These are phyloP conservation scores for Lobophora halterata DNA, from an alignment of 2,888 invertebrate species.

Conservation along the genomic window DNA sequence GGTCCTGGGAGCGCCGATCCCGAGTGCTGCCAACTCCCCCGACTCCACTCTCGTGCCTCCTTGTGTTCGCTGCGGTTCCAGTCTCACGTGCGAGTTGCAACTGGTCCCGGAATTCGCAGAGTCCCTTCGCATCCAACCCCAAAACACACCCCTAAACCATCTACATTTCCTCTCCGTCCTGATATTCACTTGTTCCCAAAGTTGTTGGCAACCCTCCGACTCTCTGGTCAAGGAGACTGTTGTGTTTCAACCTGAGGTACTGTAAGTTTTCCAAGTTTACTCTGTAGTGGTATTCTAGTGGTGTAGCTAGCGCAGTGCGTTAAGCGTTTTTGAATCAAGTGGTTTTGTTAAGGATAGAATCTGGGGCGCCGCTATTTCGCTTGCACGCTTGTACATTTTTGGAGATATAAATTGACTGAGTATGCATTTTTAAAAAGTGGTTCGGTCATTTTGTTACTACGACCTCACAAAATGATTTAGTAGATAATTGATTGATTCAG, in stretches of 20 bases:
- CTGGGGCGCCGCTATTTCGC: no score
- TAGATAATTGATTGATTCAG: no score
- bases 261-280: constrained; percentile 37
- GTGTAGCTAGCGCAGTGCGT: no score
- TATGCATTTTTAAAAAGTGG: no score
- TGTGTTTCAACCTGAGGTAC: constrained; percentile 87
- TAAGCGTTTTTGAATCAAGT: no score
- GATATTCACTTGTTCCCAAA: constrained; percentile 90
- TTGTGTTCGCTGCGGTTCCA: constrained; percentile 86
- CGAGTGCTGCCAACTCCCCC: constrained; percentile 57
- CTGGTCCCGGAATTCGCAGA: constrained; percentile 90
- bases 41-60: constrained; percentile 55
- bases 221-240: constrained; percentile 85
- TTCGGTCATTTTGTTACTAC: no score
- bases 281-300: background rate
- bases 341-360: no score
- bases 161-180: constrained; percentile 94
- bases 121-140: constrained; percentile 81
- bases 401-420: no score
- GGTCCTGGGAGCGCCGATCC: constrained; percentile 84
- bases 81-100: constrained; percentile 90
- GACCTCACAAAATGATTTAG: no score
- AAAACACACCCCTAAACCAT: constrained; percentile 71
- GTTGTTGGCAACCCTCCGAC: constrained; percentile 90
- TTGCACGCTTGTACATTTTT: no score